These are phyloP conservation scores for Apteryx mantelli DNA, from an alignment of 2,113 vertebrate species.

Conservation along the genomic window DNA sequence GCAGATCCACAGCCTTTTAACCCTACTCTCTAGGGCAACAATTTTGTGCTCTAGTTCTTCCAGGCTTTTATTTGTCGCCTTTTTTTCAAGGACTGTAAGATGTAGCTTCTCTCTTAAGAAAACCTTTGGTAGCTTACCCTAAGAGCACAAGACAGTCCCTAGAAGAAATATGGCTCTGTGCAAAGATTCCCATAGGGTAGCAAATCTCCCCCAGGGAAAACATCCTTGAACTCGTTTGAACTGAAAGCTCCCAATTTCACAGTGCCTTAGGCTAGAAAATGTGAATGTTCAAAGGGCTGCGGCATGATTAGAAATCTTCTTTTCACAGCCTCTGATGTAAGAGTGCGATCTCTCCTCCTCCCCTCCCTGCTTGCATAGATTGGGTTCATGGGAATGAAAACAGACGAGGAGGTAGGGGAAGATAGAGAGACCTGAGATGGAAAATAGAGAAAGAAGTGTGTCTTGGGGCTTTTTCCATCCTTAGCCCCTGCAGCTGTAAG, in stretches of 20 bases:
- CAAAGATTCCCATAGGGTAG: neutral
- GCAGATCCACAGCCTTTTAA: conserved; percentile 16
- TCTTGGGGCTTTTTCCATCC: neutral
- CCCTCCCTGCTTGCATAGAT: neutral
- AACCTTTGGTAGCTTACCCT: neutral
- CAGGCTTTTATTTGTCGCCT: neutral
- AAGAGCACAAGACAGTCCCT: neutral
- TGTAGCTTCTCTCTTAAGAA: neutral
- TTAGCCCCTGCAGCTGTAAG: neutral
- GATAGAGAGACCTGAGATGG: neutral
- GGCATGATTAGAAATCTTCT: neutral
- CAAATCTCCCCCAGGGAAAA: neutral
- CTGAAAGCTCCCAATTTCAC: neutral
- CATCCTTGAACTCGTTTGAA: neutral
- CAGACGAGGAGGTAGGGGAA: neutral
- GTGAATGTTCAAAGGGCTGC: neutral
- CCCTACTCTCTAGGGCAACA: conserved; percentile 11
- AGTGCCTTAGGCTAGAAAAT: neutral
- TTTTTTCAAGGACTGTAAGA: neutral
- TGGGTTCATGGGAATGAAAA: neutral
- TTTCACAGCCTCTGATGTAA: neutral
- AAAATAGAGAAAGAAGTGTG: neutral
- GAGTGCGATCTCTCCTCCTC: neutral
- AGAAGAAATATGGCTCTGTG: neutral
- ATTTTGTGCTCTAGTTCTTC: conserved; percentile 51